Evolutionary conservation across 2,797 vertebrate genomes (phyloP).

Genomic region (Myotis daubentonii): DNA sequence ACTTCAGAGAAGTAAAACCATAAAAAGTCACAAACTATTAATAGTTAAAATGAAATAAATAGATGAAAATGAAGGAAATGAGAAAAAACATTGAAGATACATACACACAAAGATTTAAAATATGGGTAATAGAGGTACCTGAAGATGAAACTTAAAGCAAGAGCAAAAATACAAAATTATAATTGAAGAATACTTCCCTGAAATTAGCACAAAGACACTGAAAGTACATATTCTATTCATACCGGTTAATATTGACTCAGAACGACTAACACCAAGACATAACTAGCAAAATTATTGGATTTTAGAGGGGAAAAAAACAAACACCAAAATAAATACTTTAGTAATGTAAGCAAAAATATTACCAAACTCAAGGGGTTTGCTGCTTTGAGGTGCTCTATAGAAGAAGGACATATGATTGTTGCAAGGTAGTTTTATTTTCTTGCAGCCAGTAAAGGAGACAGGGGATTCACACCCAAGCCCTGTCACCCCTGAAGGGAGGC

Average conservation of each 20-base stretch:
- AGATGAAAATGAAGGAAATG: background rate
- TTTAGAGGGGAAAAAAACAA: background rate
- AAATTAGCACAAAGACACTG: background rate
- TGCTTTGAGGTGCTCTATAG: background rate
- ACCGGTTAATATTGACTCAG: background rate
- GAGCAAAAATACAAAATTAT: background rate
- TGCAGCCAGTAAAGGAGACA: background rate
- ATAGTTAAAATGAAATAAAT: background rate
- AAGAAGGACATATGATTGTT: background rate
- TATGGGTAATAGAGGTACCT: background rate
- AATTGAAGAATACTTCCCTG: background rate
- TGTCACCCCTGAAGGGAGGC: background rate
- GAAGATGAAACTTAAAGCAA: background rate
- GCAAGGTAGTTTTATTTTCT: background rate
- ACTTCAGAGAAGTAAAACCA: background rate
- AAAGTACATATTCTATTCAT: background rate
- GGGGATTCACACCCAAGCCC: background rate
- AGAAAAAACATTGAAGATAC: background rate
- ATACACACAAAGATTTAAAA: background rate
- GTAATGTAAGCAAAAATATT: background rate
- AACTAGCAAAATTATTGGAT: background rate
- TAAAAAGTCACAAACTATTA: background rate
- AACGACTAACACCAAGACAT: background rate
- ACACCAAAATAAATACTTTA: background rate
- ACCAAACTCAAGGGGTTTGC: background rate